Conservation (phyloP, 2,888 invertebrate species). For the Alcis repandata region DNA sequence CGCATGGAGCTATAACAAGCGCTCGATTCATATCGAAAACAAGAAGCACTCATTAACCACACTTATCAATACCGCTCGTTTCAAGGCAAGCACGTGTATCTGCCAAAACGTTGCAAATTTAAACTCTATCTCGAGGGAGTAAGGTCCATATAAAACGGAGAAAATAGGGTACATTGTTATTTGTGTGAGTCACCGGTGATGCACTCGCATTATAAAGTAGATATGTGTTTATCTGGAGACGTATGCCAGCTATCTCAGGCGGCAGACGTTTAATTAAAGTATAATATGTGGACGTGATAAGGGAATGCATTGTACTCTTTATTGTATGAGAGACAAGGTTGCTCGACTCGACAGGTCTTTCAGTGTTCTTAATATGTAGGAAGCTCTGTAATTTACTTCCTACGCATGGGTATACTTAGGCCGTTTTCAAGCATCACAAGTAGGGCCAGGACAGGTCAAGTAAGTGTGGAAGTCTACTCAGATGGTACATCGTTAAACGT, state of each 20-base stretch:
- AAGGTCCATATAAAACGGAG: constrained; percentile 34
- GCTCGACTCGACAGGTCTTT: constrained; percentile 1
- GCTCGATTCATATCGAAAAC: constrained; percentile 49
- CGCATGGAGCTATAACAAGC: constrained; percentile 30
- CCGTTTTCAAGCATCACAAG: neutral
- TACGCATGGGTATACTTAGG: neutral
- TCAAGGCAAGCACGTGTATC: constrained; percentile 68
- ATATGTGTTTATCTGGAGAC: constrained; percentile 55
- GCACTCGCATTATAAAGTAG: constrained; percentile 60
- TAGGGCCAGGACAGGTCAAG: neutral
- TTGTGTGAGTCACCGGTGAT: constrained; percentile 68
- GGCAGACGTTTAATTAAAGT: constrained; percentile 44
- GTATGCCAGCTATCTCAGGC: constrained; percentile 47
- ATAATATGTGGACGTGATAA: constrained; percentile 33
- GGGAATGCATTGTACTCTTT: constrained; percentile 23
- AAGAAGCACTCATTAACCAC: constrained; percentile 60
- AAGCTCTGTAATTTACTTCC: neutral
- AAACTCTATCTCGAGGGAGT: constrained; percentile 35
- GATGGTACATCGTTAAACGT: neutral
- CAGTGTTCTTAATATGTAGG: neutral
- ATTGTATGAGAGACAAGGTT: constrained; percentile 7
- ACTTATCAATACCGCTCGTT: constrained; percentile 63
- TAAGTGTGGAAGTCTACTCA: neutral
- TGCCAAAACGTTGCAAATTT: constrained; percentile 21
- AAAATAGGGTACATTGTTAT: constrained; percentile 58